Percentiles rank a stretch among this genome's conserved stretches.
These are phyloP conservation scores for Adoxophyes honmai DNA, from an alignment of 1,140 invertebrate genomes.

Conservation along the genomic window DNA sequence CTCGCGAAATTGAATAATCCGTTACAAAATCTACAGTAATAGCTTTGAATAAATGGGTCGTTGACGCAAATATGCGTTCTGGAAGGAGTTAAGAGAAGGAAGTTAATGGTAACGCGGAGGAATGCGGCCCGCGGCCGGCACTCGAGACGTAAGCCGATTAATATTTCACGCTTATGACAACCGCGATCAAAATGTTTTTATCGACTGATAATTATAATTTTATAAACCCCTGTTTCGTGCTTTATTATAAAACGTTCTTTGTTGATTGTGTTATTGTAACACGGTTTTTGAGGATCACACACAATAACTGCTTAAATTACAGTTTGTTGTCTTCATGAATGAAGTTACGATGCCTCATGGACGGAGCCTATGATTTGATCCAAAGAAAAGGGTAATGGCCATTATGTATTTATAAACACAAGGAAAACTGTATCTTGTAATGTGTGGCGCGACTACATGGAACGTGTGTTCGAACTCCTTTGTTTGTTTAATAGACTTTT, in stretches of 20 bases:
- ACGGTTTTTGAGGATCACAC: too few relatives aligned
- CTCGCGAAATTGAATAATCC: conserved; percentile 48
- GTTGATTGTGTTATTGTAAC: neutral
- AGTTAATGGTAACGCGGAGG: conserved; percentile 38
- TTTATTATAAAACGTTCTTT: conserved; percentile 5
- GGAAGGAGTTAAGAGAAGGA: conserved; percentile 42
- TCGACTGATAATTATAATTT: conserved; percentile 14
- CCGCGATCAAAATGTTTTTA: conserved; percentile 6
- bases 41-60: conserved; percentile 34
- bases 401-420: too few relatives aligned
- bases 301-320: too few relatives aligned
- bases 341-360: too few relatives aligned
- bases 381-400: too few relatives aligned
- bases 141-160: conserved; percentile 6
- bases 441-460: too few relatives aligned
- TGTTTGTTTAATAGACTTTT: too few relatives aligned
- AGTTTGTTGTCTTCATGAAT: too few relatives aligned
- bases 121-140: conserved; percentile 36
- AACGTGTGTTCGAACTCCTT: too few relatives aligned
- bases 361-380: too few relatives aligned
- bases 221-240: neutral
- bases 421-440: too few relatives aligned
- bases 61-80: conserved; percentile 41
- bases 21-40: conserved; percentile 37
- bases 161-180: conserved; percentile 7